Conservation (phyloP, 2,888 invertebrate species). For the Tachina grossa region DNA sequence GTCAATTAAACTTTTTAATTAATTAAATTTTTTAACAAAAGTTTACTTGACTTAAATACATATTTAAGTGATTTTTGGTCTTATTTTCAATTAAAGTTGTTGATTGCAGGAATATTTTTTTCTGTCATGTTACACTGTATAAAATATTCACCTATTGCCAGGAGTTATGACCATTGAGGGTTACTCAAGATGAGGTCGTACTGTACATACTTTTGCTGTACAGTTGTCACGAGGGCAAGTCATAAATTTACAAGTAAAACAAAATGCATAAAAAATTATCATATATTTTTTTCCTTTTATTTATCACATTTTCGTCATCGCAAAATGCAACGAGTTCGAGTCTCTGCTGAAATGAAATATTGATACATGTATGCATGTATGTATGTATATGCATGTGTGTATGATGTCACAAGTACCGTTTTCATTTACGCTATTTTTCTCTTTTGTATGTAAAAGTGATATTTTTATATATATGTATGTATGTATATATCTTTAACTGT, state of each 20-base stretch:
- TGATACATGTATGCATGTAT: conserved; percentile 57
- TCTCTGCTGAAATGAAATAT: conserved; percentile 58
- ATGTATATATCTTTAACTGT: no score
- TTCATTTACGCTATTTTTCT: conserved; percentile 9
- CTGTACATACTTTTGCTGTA: neutral
- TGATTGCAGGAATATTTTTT: no score
- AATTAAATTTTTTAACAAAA: no score
- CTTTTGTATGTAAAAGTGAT: neutral
- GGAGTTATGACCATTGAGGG: no score
- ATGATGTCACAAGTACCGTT: conserved; percentile 48
- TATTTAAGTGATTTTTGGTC: no score
- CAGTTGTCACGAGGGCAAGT: conserved; percentile 37
- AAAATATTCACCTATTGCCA: no score
- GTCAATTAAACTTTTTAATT: no score
- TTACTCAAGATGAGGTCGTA: no score
- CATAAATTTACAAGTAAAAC: conserved; percentile 55
- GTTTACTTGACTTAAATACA: no score
- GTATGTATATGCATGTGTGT: conserved; percentile 20
- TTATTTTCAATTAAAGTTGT: no score
- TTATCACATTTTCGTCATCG: conserved; percentile 40
- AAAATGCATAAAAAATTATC: conserved; percentile 48
- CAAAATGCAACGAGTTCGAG: conserved; percentile 30
- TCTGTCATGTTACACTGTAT: no score
- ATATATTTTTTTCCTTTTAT: conserved; percentile 1
- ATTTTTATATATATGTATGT: conserved; percentile 12